Evolutionary conservation across 2,113 vertebrate genomes (phyloP).

Genomic region (Pyrgilauda ruficollis): DNA sequence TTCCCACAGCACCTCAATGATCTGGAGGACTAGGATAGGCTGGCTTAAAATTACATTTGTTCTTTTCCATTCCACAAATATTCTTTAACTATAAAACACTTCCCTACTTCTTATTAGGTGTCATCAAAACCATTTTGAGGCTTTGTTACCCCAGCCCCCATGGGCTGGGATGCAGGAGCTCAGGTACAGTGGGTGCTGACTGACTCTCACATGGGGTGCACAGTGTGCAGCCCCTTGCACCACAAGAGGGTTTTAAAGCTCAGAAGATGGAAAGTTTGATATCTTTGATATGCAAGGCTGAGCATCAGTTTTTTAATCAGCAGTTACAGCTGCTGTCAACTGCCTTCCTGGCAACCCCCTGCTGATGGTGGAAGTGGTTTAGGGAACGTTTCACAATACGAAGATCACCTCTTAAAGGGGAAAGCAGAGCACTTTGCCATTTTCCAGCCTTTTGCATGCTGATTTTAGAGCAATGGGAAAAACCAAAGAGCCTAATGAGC

Average conservation of each 20-base stretch:
- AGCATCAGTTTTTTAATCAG: constrained; percentile 71
- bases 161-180: background rate
- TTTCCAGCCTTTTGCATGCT: background rate
- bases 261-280: background rate
- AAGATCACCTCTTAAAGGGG: constrained; percentile 54
- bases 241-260: background rate
- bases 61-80: background rate
- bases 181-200: background rate
- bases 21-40: background rate
- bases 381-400: constrained; percentile 60
- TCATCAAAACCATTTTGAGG: background rate
- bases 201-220: background rate
- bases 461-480: background rate
- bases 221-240: background rate
- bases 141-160: background rate
- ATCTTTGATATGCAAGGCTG: constrained; percentile 20
- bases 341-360: constrained; percentile 70
- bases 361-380: constrained; percentile 63
- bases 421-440: background rate
- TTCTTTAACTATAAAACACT: background rate
- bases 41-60: background rate
- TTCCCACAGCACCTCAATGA: background rate
- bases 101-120: background rate
- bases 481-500: background rate
- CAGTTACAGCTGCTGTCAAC: constrained; percentile 71